Evolutionary conservation across 2,888 invertebrate species (phyloP), one percentile per base, ranked within the genome.

Genomic region (Macropis europaea): DNA sequence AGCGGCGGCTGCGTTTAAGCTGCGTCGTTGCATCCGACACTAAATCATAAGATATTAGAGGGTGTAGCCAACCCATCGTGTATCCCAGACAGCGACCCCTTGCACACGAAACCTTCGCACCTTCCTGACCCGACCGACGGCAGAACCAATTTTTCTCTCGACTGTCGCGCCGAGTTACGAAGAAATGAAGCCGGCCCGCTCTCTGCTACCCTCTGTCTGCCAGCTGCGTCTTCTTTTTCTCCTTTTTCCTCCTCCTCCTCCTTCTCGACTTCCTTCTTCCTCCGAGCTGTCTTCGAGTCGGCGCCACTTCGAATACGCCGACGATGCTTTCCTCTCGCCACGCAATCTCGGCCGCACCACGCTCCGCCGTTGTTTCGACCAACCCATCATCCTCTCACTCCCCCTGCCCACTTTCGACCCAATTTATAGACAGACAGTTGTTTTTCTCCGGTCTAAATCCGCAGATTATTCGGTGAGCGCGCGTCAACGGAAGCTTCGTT

Each of bases 11-110:
- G 76, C 82, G 83, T 87, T 87, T 86, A 84, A 88, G 81, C 81
- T 69, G 81, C 82, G 82, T 76, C 79, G 82, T 83, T 84, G 86
- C 85, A 86, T 84, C 84, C 81, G 82, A 84, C 86, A 82, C 85
- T 89, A 88, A 88, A 89, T 89, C 89, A 89, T 86, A 84, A 83
- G 86, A 88, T 88, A 88, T 89, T 89, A 87, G 84, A 84, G 82
- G 74, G 81, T 81, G 82, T 77, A 75, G 47, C 77, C 59, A 45
- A 50, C 61, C 63, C 42, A 19, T 43, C 28, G 50, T 73, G 70
- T 52, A 66, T 60, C 22, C 54, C 47, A 56, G 59, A 64, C 69
- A 75, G 24, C 60, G 24, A 15, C 57, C 48, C 71, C 64, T 43
- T 28, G 48, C 59, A 61, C 69, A 61, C 69, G 74, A 76, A 81